Base-by-base conservation (phyloP, 1,140 invertebrate genomes). In the Magallana angulata region DNA sequence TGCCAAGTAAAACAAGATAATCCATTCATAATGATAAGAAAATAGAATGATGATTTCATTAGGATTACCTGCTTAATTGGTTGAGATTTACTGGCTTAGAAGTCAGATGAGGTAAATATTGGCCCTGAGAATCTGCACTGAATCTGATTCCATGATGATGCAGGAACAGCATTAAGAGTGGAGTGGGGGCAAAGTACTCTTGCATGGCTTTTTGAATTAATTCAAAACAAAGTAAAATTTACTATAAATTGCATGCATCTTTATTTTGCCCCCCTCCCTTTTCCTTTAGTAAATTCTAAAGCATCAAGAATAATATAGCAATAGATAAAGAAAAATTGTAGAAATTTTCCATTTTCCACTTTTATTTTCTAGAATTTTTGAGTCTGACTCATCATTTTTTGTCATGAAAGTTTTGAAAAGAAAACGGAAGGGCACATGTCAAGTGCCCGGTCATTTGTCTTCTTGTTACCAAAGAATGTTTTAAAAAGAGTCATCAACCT, bases 361-460 rank as follows among this genome's bases (percentile, higher is more conserved):
- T 62, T 62, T 62, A 14, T 62, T 71, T 71, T 24, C 64, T 76
- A 76, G 14, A 36, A 76, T 30, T 76, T 12, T 30, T 36, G 68
- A 62, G n/a, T 62, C 8, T 76, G 68, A 48, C 30, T 76, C 68
- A 76, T 36, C 24, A 76, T 76, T 76, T 76, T 76, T 30, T 36
- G 36, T 30, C 24, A 24, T 24, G 24, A 24, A 24, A 24, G 24
- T 24, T 24, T 24, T 24, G 24, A 24, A 24, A 24, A 76, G 68
- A 76, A 76, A 76, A 76, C 18, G 24, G 68, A 76, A 76, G 68
- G 68, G 24, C 68, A 76, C 18, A 76, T 76, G 68, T 76, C 68
- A 76, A 76, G 68, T 76, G 68, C 68, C 24, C 24, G 36, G 68
- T 12, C 68, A 76, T 76, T 30, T 76, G 68, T 76, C 30, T 30